A percentile compares a stretch with the other conserved stretches of the same genome.
Conservation (phyloP, 2,888 invertebrate species). For the Pomacea canaliculata region DNA sequence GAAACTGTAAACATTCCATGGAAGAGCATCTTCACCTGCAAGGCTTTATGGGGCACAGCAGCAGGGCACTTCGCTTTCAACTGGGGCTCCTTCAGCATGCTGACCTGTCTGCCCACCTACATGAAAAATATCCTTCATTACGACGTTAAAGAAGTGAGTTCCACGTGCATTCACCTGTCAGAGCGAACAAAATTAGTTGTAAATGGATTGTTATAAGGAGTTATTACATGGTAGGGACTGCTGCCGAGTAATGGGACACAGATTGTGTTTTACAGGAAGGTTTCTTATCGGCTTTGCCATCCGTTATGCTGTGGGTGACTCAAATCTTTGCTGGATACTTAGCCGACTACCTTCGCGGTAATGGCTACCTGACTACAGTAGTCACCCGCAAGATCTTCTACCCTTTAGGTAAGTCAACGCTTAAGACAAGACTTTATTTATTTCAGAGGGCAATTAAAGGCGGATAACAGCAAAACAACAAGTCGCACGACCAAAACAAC, state of each 20-base stretch:
- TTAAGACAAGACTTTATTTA: not conserved
- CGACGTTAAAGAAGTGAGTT: conserved; percentile 58
- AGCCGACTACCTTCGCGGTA: conserved; percentile 81
- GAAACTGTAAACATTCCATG: conserved; percentile 39
- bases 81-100: conserved; percentile 72
- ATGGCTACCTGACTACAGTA: conserved; percentile 45
- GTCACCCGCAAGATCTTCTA: conserved; percentile 49
- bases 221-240: no score
- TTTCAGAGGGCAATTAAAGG: no score
- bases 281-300: conserved; percentile 87
- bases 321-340: conserved; percentile 84
- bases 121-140: conserved; percentile 69
- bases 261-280: conserved; percentile 77
- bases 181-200: no score
- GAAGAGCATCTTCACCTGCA: conserved; percentile 46
- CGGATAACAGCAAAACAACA: not conserved
- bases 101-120: conserved; percentile 70
- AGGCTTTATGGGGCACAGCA: conserved; percentile 67
- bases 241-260: no score
- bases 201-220: no score
- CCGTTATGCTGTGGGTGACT: conserved; percentile 87
- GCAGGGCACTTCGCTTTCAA: conserved; percentile 70
- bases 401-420: conserved; percentile 43
- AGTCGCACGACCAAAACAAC: no score
- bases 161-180: no score